These are phyloP conservation scores for Ornithorhynchus anatinus DNA, from an alignment of 2,113 vertebrate genomes.

Conservation along the genomic window DNA sequence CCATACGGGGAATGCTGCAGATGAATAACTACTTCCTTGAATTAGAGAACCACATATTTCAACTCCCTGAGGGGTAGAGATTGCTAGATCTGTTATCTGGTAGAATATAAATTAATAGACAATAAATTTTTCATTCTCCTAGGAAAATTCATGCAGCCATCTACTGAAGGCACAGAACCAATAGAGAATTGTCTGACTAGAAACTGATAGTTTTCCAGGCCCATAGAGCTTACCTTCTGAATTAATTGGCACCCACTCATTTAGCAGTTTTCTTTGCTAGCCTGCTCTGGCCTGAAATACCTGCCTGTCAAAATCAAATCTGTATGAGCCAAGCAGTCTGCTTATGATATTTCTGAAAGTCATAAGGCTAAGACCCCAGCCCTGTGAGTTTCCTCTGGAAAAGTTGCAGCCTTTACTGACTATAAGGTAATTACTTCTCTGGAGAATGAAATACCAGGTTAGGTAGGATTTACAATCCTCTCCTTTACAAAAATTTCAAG, in stretches of 20 bases:
- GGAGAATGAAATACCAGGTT: neutral
- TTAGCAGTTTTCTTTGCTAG: neutral
- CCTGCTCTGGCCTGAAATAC: neutral
- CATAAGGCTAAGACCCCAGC: neutral
- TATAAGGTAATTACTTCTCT: neutral
- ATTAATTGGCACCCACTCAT: too few species aligned
- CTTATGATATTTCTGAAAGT: neutral
- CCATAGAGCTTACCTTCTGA: too few species aligned
- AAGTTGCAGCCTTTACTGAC: neutral
- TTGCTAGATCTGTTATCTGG: too few species aligned
- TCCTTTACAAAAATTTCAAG: neutral
- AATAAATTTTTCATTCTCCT: neutral
- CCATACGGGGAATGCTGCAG: neutral
- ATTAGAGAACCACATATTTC: neutral
- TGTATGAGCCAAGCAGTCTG: neutral
- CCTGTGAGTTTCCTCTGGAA: neutral
- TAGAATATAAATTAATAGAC: constrained; percentile 1
- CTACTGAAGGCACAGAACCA: neutral
- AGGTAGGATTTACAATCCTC: neutral
- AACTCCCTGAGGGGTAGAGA: neutral
- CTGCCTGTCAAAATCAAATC: neutral
- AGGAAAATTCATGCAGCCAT: neutral
- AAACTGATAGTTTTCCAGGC: neutral
- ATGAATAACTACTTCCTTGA: neutral
- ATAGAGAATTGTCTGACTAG: neutral